Evolutionary conservation across 1,140 invertebrate genomes (phyloP).

Genomic region (Coenobita brevimanus): DNA sequence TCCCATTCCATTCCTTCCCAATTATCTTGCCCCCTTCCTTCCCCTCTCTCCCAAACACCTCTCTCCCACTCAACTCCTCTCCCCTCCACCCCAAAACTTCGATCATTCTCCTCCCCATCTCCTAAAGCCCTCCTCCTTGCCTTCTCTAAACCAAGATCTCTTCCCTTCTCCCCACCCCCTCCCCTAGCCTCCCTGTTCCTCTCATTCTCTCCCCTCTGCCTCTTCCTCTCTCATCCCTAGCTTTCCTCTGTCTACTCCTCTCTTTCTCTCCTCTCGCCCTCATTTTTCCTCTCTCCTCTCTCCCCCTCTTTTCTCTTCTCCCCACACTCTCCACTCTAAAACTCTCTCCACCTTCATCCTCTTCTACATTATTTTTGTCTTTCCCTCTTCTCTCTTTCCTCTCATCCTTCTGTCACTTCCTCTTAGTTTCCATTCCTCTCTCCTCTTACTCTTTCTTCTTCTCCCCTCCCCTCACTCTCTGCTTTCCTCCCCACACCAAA

Average conservation of each 20-base stretch:
- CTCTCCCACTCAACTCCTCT: neutral
- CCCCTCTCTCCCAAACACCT: neutral
- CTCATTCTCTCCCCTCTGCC: neutral
- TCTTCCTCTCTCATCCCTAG: neutral
- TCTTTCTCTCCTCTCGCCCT: neutral
- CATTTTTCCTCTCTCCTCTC: neutral
- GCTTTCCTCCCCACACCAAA: neutral
- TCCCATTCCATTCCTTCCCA: neutral
- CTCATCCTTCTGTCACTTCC: too few relatives aligned
- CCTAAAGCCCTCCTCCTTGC: neutral
- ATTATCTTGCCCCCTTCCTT: neutral
- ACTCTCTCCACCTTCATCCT: too few relatives aligned
- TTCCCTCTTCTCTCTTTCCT: too few relatives aligned
- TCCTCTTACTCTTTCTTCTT: too few relatives aligned
- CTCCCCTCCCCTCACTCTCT: neutral
- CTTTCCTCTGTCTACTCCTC: neutral
- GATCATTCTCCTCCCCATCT: neutral
- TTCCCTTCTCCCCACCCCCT: constrained; percentile 27
- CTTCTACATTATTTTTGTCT: too few relatives aligned
- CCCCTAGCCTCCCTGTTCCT: neutral
- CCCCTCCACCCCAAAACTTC: too few relatives aligned
- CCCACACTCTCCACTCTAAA: neutral
- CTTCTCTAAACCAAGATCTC: constrained; percentile 22
- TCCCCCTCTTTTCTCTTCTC: neutral
- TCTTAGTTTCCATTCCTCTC: too few relatives aligned